These are phyloP conservation scores for Malachius bipustulatus DNA, from an alignment of 2,888 invertebrate genomes.

Conservation along the genomic window DNA sequence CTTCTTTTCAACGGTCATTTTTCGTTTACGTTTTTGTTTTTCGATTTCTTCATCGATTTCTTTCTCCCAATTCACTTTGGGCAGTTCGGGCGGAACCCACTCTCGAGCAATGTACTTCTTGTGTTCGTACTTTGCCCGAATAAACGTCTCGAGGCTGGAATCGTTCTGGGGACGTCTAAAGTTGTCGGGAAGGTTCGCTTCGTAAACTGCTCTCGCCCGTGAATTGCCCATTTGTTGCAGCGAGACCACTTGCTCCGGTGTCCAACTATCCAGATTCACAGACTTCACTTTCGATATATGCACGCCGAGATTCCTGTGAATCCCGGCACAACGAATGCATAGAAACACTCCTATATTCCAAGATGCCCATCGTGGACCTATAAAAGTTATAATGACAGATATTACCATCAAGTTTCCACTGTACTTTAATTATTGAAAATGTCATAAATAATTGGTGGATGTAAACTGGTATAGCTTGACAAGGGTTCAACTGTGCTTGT, in stretches of 20 bases:
- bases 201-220: conserved; percentile 90
- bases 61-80: conserved; percentile 73
- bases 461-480: too few relatives aligned
- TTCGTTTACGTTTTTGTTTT: conserved; percentile 71
- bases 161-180: conserved; percentile 92
- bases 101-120: conserved; percentile 98
- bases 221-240: conserved; percentile 98
- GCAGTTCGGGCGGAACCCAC: conserved; percentile 82
- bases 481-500: too few relatives aligned
- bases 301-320: conserved; percentile 95
- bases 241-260: conserved; percentile 79
- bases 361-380: conserved; percentile 98
- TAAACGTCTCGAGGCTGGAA: conserved; percentile 87
- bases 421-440: too few relatives aligned
- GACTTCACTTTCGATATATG: conserved; percentile 99
- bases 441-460: too few relatives aligned
- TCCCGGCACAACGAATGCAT: conserved; percentile 97
- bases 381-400: conserved; percentile 9
- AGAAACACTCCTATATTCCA: conserved; percentile 98
- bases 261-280: conserved; percentile 97
- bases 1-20: conserved; percentile 38
- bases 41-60: conserved; percentile 82
- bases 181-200: conserved; percentile 91
- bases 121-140: conserved; percentile 96
- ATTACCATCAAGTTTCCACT: too few relatives aligned